Percentiles rank a stretch among this genome's conserved stretches.
Evolutionary conservation across 2,888 invertebrate genomes (phyloP).

Genomic region (Orthosia cruda): DNA sequence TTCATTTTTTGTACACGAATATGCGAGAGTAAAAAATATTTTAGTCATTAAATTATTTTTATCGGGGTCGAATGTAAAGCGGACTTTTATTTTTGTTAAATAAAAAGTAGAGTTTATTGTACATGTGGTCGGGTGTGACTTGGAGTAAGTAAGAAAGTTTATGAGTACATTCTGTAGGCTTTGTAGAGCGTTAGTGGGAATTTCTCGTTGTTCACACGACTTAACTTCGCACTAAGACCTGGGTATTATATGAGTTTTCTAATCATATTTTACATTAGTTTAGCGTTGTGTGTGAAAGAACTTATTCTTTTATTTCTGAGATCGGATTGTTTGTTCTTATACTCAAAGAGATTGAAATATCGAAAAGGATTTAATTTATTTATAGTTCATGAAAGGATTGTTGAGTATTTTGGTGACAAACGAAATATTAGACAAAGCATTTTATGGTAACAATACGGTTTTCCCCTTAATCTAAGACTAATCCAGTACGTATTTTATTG

Average conservation of each 20-base stretch:
- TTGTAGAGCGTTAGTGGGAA: constrained; percentile 52
- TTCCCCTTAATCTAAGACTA: neutral
- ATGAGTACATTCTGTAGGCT: constrained; percentile 62
- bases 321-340: neutral
- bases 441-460: neutral
- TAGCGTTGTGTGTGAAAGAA: neutral
- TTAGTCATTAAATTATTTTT: constrained; percentile 61
- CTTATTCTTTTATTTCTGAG: constrained; percentile 5
- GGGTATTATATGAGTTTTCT: constrained; percentile 53
- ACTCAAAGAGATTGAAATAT: neutral
- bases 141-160: constrained; percentile 63
- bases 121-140: constrained; percentile 39
- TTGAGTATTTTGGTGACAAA: neutral
- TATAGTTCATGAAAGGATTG: neutral
- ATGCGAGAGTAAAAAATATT: constrained; percentile 62
- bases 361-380: neutral
- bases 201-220: constrained; percentile 57
- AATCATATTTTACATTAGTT: constrained; percentile 49
- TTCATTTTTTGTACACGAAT: constrained; percentile 67
- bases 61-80: constrained; percentile 58
- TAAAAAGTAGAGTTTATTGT: constrained; percentile 61
- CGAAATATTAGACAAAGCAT: constrained; percentile 12
- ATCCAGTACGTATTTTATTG: neutral
- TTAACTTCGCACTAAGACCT: constrained; percentile 52
- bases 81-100: constrained; percentile 51